A percentile compares a stretch with the other conserved stretches of the same genome.
phyloP scores from a whole-genome alignment of 2,888 invertebrate genomes.

The Octodonta nipae region DNA sequence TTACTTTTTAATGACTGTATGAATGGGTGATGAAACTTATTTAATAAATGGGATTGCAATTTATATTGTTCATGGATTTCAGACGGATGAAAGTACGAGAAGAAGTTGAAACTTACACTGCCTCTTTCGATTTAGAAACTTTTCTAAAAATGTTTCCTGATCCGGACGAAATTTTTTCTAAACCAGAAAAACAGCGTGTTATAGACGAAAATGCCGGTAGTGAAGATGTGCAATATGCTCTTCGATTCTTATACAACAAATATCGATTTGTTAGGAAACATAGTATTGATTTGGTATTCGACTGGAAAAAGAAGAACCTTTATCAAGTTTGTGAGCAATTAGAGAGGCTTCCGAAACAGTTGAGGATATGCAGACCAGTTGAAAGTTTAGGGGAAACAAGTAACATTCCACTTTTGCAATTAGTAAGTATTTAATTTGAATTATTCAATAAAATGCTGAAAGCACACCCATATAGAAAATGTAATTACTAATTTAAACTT shows the following conservation, averaged over 20 bases:
- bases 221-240: conserved; percentile 19
- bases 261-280: conserved; percentile 21
- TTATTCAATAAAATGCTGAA: too few relatives aligned
- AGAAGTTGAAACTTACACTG: conserved; percentile 18
- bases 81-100: conserved; percentile 21
- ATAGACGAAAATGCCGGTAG: conserved; percentile 16
- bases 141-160: conserved; percentile 25
- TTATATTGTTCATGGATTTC: too few relatives aligned
- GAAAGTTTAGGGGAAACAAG: conserved; percentile 12
- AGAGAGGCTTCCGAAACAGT: conserved; percentile 18
- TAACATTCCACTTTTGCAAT: conserved; percentile 27
- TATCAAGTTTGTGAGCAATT: conserved; percentile 20
- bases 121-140: conserved; percentile 18
- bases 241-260: conserved; percentile 24
- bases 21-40: too few relatives aligned
- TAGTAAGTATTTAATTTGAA: too few relatives aligned
- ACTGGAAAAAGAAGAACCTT: conserved; percentile 20
- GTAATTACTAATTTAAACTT: too few relatives aligned
- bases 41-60: too few relatives aligned
- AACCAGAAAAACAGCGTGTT: conserved; percentile 17
- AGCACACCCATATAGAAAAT: too few relatives aligned
- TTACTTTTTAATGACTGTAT: too few relatives aligned
- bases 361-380: conserved; percentile 12
- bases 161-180: conserved; percentile 20
- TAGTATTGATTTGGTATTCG: conserved; percentile 23